Percentiles rank a stretch among this genome's conserved stretches.
Conservation (phyloP, 2,113 vertebrate genomes). For the Neolamprologus cancellatus region DNA sequence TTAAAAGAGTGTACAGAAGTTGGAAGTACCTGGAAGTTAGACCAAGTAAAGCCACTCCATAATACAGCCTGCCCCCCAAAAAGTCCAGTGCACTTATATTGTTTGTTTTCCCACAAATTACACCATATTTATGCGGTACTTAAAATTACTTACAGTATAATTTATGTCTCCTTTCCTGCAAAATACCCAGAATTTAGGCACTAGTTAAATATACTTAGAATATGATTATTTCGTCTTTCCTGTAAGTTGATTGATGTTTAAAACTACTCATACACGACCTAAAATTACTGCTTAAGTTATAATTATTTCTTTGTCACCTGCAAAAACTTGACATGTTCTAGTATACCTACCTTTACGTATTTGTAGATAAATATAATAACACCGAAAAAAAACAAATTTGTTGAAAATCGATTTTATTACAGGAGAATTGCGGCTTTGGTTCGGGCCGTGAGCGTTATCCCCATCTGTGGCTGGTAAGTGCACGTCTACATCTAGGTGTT, state of each 20-base stretch:
- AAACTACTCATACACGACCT: neutral
- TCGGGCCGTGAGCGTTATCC: neutral
- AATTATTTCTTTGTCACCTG: neutral
- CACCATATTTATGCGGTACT: rapidly evolving
- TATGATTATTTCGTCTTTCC: neutral
- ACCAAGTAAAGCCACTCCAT: neutral
- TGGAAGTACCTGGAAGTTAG: neutral
- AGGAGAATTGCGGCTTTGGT: neutral
- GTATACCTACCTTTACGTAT: neutral
- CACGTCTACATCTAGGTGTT: neutral
- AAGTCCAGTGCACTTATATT: neutral
- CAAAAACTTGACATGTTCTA: neutral
- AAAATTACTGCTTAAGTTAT: neutral
- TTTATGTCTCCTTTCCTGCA: neutral
- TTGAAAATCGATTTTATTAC: rapidly evolving
- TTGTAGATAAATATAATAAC: neutral
- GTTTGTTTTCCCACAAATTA: neutral
- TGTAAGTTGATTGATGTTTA: neutral
- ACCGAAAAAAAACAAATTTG: rapidly evolving
- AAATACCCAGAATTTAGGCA: neutral
- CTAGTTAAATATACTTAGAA: neutral
- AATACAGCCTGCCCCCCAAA: neutral
- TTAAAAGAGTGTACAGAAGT: neutral
- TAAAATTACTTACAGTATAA: neutral
- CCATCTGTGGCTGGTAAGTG: neutral